A percentile compares a stretch with the other conserved stretches of the same genome.
Conservation (phyloP, 2,797 vertebrate species). For the Gymnothorax reevesii region DNA sequence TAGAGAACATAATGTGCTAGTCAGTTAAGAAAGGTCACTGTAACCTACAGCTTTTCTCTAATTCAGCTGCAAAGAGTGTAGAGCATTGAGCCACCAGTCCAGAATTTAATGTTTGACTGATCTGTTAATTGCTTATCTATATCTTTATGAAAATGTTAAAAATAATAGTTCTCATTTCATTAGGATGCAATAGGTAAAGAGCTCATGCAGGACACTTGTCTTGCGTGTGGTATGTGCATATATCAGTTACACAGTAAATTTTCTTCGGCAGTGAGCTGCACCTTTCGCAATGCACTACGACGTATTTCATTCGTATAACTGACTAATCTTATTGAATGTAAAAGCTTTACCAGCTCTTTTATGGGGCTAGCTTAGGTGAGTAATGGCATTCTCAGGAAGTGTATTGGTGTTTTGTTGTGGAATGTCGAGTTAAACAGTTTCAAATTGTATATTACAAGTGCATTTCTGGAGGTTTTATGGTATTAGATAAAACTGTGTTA, state of each 20-base stretch:
- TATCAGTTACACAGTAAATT: conserved; percentile 18
- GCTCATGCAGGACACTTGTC: conserved; percentile 11
- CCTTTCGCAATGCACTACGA: conserved; percentile 26
- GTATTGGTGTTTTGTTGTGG: conserved; percentile 34
- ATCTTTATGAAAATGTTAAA: too few relatives aligned
- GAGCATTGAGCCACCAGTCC: not conserved
- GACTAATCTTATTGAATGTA: conserved; percentile 12
- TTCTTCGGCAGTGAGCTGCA: not conserved
- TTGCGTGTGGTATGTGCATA: not conserved
- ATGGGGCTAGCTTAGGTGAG: not conserved
- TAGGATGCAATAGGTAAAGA: conserved; percentile 20
- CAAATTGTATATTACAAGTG: conserved; percentile 46
- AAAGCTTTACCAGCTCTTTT: conserved; percentile 28
- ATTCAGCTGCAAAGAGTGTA: not conserved
- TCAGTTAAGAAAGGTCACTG: conserved; percentile 30
- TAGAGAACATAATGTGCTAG: conserved; percentile 10
- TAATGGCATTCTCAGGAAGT: conserved; percentile 15
- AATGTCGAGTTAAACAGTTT: conserved; percentile 34
- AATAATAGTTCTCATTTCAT: not conserved
- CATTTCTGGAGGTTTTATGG: conserved; percentile 34
- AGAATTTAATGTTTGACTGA: not conserved
- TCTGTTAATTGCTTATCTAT: not conserved
- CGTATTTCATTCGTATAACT: conserved; percentile 28
- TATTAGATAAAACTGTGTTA: not conserved
- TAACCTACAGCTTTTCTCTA: conserved; percentile 20